Evolutionary conservation across 2,113 vertebrate species (phyloP), one percentile per base, ranked within the genome.

Genomic region (Xiphias gladius): DNA sequence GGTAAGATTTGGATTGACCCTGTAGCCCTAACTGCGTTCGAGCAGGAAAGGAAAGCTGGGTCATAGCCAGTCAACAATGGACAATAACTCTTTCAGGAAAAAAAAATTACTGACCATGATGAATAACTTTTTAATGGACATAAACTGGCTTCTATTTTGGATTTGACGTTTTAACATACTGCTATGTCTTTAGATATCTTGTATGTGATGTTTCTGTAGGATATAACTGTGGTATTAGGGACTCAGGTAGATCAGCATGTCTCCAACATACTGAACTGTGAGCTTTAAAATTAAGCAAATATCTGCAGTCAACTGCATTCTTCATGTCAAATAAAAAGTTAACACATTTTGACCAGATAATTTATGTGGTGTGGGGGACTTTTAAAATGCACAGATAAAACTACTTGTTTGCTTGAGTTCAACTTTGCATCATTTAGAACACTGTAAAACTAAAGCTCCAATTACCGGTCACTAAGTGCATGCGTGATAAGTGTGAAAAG

Each of bases 1-100:
- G 50, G 16, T 30, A 61, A 68, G 16, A 73, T 63, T 19, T 69
- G 24, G 19, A 73, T 32, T 5, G 46, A 52, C 28, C n/a, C n/a
- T 32, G 19, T 2, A 39, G 74, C n/a, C 22, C 12, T 54, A 35
- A 52, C 30, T 57, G 20, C 10, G 41, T n/a, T 39, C 0, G 35
- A 69, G 46, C 12, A 1, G 4, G 5, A 48, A 22, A 50, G 61
- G 61, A 30, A n/a, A 64, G 57, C 39, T 76, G 66, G 75, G 59
- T 46, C 63, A 58, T 0, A 37, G 73, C 63, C 68, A 80, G 32
- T 41, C 58, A 74, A 63, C 46, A 19, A 69, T 32, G 28, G 65
- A 62, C 11, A 62, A 65, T 50, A 62, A 64, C 16, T 11, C 48
- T 80, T 68, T 80, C 41, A 80, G 57, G 14, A 41, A 70, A 30